Evolutionary conservation across 2,888 invertebrate species (phyloP), one percentile per base, ranked within the genome.

Genomic region (Callinectes sapidus): DNA sequence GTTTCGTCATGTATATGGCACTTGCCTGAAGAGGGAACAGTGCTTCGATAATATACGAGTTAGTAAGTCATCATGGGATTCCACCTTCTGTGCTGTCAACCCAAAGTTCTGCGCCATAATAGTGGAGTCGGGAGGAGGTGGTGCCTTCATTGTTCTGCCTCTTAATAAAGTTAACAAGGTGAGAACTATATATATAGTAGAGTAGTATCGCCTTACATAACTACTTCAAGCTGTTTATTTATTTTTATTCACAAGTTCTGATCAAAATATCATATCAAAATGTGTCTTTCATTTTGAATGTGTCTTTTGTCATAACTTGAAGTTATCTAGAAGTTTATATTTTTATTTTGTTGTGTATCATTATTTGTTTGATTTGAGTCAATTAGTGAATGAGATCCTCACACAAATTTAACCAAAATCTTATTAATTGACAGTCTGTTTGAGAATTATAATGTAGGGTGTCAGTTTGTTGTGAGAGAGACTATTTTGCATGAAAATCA

Each of bases 21-120:
- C 98, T 95, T 97, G 98, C 95, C 96, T 98, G 95, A 98, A 99
- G 96, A 97, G 99, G 96, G 99, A 99, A 96, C 98, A 98, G 96
- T 99, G 99, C 96, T 99, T 98, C 96, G 99, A 99, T 96, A 99
- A 99, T 96, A 97, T 99, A 95, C 97, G 98, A 96, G 99, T 99
- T 95, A 99, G 99, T 95, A 98, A 99, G 96, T 96, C 96, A 95
- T 99, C 99, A 96, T 99, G 99, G 98, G 99, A 99, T 96, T 98
- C 99, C 94, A 98, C 98, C 95, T 99, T 99, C 96, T 99, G 99
- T 97, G 98, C 99, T 95, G 99, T 99, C 95, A 99, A 99, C 96
- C 99, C 99, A 90, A 99, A 99, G 96, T 99, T 99, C 96, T 96
- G 99, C 96, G 99, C 99, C 95, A 98, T 99, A 95, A 99, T 99